A percentile compares a stretch with the other conserved stretches of the same genome.
Evolutionary conservation across 2,113 vertebrate species (phyloP).

Genomic region (Archilochus colubris): DNA sequence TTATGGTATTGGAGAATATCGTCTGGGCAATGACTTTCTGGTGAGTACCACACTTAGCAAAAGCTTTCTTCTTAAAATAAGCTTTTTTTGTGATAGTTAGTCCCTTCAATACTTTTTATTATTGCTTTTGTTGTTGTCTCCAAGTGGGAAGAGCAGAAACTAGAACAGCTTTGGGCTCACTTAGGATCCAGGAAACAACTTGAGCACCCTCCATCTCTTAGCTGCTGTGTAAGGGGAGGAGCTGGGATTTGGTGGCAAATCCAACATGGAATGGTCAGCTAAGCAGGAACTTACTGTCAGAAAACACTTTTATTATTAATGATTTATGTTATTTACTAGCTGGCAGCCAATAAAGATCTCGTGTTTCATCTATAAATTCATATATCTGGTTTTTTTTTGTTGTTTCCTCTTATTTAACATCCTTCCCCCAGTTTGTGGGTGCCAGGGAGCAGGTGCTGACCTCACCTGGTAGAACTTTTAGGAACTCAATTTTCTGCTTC

Average conservation of each 20-base stretch:
- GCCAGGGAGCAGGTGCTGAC: not conserved
- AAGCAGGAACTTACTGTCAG: not conserved
- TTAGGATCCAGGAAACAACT: rapidly evolving
- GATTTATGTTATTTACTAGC: not conserved
- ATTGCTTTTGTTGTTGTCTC: not conserved
- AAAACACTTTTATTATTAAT: not conserved
- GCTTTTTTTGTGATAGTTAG: not conserved
- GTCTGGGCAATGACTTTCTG: constrained; percentile 92
- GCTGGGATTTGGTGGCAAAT: not conserved
- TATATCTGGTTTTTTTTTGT: not conserved
- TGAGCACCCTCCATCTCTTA: not conserved
- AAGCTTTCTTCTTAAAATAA: not conserved
- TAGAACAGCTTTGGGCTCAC: not conserved
- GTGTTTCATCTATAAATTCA: not conserved
- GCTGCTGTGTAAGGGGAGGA: not conserved
- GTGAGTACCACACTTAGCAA: constrained; percentile 66
- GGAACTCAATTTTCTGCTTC: not conserved
- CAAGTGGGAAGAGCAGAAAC: not conserved
- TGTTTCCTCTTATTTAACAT: not conserved
- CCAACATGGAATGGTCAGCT: not conserved
- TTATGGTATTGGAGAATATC: constrained; percentile 91
- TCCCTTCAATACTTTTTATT: not conserved
- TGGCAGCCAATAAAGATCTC: not conserved
- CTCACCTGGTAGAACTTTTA: not conserved
- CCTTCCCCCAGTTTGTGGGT: not conserved